Percentiles rank a stretch among this genome's conserved stretches.
These are phyloP conservation scores for Sanderia malayensis DNA, from an alignment of 30 jellyfish, hydroid and myxozoan species.

Conservation along the genomic window DNA sequence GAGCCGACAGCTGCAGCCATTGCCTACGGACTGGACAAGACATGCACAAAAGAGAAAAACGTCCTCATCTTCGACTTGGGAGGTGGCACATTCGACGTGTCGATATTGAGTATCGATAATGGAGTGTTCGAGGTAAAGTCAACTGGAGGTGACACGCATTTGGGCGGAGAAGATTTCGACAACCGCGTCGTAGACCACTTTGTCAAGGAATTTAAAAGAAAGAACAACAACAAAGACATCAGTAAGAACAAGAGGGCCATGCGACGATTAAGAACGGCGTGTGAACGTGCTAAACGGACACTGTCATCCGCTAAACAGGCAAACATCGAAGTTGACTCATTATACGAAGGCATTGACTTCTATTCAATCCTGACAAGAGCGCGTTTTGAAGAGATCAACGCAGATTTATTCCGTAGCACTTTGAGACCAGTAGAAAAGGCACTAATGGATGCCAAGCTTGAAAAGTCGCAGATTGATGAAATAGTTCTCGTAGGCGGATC, in stretches of 20 bases:
- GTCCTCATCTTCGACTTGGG: too few species aligned
- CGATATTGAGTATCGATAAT: too few species aligned
- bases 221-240: slow-evolving; percentile 72
- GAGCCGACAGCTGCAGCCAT: too few species aligned
- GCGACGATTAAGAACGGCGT: slow-evolving; percentile 88
- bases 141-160: too few species aligned
- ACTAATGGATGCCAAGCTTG: slow-evolving; percentile 68
- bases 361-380: slow-evolving; percentile 88
- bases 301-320: too few species aligned
- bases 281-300: slow-evolving; percentile 96
- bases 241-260: slow-evolving; percentile 72
- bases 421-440: slow-evolving; percentile 74
- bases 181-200: too few species aligned
- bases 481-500: slow-evolving; percentile 97
- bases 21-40: too few species aligned
- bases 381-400: slow-evolving; percentile 76
- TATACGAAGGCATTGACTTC: slow-evolving; percentile 87
- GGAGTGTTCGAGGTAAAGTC: too few species aligned
- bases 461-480: slow-evolving; percentile 66
- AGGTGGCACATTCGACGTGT: too few species aligned
- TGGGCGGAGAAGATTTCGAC: too few species aligned
- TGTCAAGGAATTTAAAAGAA: too few species aligned
- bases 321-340: slow-evolving; percentile 88
- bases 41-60: too few species aligned
- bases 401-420: slow-evolving; percentile 62